Conservation (phyloP, 2,113 vertebrate species). For the Chionodraco myersi region DNA sequence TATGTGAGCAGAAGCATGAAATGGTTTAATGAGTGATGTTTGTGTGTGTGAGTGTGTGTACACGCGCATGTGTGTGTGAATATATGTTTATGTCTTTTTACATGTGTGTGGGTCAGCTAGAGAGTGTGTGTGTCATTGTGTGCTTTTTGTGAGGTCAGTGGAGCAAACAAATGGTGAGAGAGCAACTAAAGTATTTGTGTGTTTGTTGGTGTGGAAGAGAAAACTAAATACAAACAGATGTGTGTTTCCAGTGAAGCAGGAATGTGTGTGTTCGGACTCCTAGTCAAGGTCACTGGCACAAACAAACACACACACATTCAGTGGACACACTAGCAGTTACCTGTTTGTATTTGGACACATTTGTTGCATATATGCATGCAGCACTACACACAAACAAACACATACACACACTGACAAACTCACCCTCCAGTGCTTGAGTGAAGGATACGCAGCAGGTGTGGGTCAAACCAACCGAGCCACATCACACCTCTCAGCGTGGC, state of each 20-base stretch:
- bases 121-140: slow-evolving; percentile 2
- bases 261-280: slow-evolving; percentile 35
- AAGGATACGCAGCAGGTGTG: slow-evolving; percentile 79
- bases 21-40: slow-evolving; percentile 17
- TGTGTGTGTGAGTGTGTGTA: slow-evolving; percentile 16
- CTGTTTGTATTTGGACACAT: slow-evolving; percentile 52
- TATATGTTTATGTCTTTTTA: no score
- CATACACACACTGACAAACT: slow-evolving; percentile 35
- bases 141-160: background rate
- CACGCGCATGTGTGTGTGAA: slow-evolving; percentile 11
- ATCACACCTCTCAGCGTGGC: slow-evolving; percentile 72
- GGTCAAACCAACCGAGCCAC: slow-evolving; percentile 74
- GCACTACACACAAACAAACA: slow-evolving; percentile 6
- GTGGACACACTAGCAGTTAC: slow-evolving; percentile 29
- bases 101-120: background rate
- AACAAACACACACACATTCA: slow-evolving; percentile 12
- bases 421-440: slow-evolving; percentile 58
- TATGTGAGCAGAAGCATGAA: slow-evolving; percentile 37
- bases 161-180: slow-evolving; percentile 23
- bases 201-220: slow-evolving; percentile 30
- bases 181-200: slow-evolving; percentile 23
- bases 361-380: slow-evolving; percentile 53
- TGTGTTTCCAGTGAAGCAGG: slow-evolving; percentile 45
- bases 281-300: slow-evolving; percentile 56
- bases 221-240: slow-evolving; percentile 54